Evolutionary conservation across 2,113 vertebrate genomes (phyloP).

Genomic region (Chionomys nivalis): DNA sequence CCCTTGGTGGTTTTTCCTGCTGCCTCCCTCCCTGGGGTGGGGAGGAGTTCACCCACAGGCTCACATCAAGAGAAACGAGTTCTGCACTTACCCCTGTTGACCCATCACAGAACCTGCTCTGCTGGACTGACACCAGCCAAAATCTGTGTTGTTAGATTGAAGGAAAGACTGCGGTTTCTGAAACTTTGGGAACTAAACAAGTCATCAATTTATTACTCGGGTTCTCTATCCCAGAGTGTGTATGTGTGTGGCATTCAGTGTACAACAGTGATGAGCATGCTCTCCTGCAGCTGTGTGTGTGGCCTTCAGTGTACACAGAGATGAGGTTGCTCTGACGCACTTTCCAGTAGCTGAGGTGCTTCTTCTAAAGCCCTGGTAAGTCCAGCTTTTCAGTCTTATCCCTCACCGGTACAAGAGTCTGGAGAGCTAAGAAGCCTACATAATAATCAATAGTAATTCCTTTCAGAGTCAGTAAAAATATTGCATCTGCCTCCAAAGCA

Average conservation of each 20-base stretch:
- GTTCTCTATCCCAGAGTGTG: not conserved
- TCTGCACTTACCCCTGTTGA: not conserved
- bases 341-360: not conserved
- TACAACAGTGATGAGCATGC: not conserved
- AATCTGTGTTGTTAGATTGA: not conserved
- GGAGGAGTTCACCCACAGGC: not conserved
- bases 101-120: slow-evolving; percentile 34
- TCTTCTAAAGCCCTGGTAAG: not conserved
- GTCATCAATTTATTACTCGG: not conserved
- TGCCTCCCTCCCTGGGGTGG: not conserved
- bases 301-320: not conserved
- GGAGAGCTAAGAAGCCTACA: not conserved
- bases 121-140: not conserved
- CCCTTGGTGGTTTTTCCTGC: not conserved
- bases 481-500: not conserved
- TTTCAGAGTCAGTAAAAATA: not conserved
- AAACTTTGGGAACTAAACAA: not conserved
- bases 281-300: no score
- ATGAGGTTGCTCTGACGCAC: not conserved
- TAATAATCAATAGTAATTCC: not conserved
- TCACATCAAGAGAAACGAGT: not conserved
- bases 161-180: not conserved
- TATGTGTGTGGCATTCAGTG: not conserved
- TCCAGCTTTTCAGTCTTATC: not conserved
- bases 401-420: not conserved